These are phyloP conservation scores for Neopipo cinnamomea DNA, from an alignment of 2,113 vertebrate species.

Conservation along the genomic window DNA sequence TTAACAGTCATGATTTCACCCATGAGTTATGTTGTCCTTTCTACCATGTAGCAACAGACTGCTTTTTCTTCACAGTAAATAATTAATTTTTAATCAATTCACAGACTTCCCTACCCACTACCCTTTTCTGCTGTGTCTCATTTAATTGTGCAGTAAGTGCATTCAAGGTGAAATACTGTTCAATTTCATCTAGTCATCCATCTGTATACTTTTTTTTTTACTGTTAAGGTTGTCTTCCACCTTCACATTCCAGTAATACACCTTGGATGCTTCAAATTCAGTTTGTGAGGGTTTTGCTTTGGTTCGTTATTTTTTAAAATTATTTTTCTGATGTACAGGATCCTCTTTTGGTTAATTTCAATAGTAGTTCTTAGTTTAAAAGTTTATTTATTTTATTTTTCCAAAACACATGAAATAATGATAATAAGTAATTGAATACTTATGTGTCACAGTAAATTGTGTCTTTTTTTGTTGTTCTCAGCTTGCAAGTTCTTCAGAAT, in stretches of 20 bases:
- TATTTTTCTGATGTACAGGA: neutral
- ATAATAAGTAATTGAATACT: neutral
- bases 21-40: no score
- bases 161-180: neutral
- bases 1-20: no score
- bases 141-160: no score
- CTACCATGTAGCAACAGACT: no score
- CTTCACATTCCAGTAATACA: neutral
- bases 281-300: neutral
- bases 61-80: no score
- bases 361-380: neutral
- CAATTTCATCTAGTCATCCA: neutral
- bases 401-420: neutral
- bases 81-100: no score
- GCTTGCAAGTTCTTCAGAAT: neutral
- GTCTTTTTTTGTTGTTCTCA: neutral
- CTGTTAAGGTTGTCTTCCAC: neutral
- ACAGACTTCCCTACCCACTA: no score
- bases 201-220: neutral
- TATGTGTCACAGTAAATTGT: neutral
- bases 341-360: neutral
- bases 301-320: fast-evolving
- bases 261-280: neutral
- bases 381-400: neutral
- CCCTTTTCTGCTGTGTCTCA: no score